Base-by-base conservation (phyloP, 2,113 vertebrate genomes). In the Rhegmatorhina hoffmannsi region DNA sequence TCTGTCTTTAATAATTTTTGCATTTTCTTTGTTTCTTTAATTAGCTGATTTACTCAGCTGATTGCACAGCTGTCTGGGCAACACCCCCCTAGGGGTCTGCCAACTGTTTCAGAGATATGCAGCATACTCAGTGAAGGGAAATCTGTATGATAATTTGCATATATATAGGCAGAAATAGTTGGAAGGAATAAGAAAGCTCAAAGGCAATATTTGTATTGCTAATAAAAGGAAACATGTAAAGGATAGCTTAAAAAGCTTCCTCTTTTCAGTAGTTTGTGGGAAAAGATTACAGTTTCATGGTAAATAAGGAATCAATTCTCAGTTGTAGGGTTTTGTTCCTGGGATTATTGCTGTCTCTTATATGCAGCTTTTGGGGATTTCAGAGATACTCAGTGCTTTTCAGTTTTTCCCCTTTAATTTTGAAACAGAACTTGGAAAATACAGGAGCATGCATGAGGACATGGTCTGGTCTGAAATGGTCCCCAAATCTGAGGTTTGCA, bases 1-100 rank as follows among this genome's bases (percentile, higher is more conserved):
- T 73, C 84, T 87, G 43, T 73, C 92, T 96, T 92, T 96, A 94
- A 87, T 96, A 96, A 95, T 97, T 96, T 96, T 94, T 94, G 73
- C 93, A 91, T 96, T 97, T 95, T 94, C 93, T 98, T 97, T 97
- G 96, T 96, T 96, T 95, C 96, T 96, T 97, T 97, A 97, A 97
- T 97, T 97, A 98, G 90, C 95, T 96, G 96, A 97, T 96, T 97
- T 97, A 97, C 88, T 96, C 95, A 97, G 91, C 92, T 97, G 96
- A 97, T 94, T 97, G 94, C 89, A 96, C 90, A 94, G 96, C 95
- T 96, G 92, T 94, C 91, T 88, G 94, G 96, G 94, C 95, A 94
- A 87, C 87, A 91, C 89, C 78, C 95, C 94, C 90, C 78, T 23
- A 74, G 84, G 96, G 87, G 93, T 50, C 90, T 96, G 90, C 96